phyloP scores from a whole-genome alignment of 2,797 vertebrate genomes.

The Monodelphis domestica region DNA sequence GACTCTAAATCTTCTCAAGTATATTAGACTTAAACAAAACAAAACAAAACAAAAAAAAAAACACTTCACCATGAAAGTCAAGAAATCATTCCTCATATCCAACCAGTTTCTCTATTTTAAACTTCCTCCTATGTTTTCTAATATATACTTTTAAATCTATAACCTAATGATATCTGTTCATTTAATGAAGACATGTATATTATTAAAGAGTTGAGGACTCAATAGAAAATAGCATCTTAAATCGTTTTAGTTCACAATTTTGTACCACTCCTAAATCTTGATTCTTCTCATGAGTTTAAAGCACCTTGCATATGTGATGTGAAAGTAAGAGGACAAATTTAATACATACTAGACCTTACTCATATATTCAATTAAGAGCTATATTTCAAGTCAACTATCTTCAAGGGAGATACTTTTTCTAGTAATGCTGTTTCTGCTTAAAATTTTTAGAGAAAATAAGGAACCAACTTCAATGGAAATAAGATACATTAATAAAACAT shows the following conservation, averaged over 20 bases:
- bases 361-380: neutral
- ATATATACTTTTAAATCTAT: conserved; percentile 3
- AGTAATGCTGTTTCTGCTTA: neutral
- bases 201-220: neutral
- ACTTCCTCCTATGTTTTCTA: neutral
- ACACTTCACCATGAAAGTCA: neutral
- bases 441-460: neutral
- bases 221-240: neutral
- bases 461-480: neutral
- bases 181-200: neutral
- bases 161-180: neutral
- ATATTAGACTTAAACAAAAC: too few relatives aligned
- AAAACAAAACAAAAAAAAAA: too few relatives aligned
- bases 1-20: neutral
- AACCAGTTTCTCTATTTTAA: neutral
- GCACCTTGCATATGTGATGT: neutral
- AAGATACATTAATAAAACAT: neutral
- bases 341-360: neutral
- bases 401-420: neutral
- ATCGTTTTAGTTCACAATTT: neutral
- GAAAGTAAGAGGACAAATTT: neutral
- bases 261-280: neutral
- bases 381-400: neutral
- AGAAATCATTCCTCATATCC: neutral
- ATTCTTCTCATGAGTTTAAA: neutral